Evolutionary conservation across 2,888 invertebrate species (phyloP).

Genomic region (Heliconius hortense): DNA sequence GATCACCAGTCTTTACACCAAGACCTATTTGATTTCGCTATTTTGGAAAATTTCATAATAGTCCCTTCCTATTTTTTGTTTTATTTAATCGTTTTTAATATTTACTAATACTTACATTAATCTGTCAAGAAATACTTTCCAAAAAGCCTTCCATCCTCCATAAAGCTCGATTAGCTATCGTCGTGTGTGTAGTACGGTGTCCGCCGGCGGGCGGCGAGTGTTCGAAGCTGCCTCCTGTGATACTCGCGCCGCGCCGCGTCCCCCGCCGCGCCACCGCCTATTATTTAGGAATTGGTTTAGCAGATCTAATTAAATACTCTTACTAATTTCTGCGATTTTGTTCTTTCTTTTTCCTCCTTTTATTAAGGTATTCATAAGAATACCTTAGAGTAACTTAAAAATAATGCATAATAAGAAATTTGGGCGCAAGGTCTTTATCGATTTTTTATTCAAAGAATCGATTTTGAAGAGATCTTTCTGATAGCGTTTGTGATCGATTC

Average conservation of each 20-base stretch:
- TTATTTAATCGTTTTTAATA: too few species aligned
- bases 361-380: too few species aligned
- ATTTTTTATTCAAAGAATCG: conserved; percentile 22
- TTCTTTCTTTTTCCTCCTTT: neutral
- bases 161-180: neutral
- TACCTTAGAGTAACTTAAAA: too few species aligned
- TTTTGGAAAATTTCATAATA: too few species aligned
- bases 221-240: conserved; percentile 63
- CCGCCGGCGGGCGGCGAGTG: conserved; percentile 48
- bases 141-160: neutral
- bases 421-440: conserved; percentile 13
- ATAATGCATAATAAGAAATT: neutral
- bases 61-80: neutral
- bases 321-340: too few species aligned
- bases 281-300: neutral
- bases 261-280: neutral
- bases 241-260: conserved; percentile 51
- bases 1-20: too few species aligned
- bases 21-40: too few species aligned
- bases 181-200: neutral
- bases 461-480: conserved; percentile 22
- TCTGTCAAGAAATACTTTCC: neutral
- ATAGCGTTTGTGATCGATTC: neutral
- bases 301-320: neutral
- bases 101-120: neutral